phyloP scores from a whole-genome alignment of 1,140 invertebrate genomes.

The Platyura marginata region DNA sequence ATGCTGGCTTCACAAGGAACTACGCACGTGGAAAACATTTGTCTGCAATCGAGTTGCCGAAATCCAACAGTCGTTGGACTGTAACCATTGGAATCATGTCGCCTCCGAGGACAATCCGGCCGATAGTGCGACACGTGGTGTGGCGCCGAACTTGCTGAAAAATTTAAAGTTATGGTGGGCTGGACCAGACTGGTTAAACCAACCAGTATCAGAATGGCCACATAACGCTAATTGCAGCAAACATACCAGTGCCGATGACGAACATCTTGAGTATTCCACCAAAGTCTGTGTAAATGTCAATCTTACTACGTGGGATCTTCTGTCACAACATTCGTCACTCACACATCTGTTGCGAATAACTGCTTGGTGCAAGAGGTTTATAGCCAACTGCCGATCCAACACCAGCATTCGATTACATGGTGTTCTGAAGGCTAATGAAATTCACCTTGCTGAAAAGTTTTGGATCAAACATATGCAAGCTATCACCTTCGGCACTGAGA shows the following conservation, averaged over 20 bases:
- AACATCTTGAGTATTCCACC: neutral
- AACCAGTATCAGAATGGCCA: neutral
- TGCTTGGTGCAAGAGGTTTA: neutral
- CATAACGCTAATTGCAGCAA: slow-evolving; percentile 3
- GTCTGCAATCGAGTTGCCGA: slow-evolving; percentile 16
- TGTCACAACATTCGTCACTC: neutral
- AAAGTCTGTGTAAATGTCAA: too few species aligned
- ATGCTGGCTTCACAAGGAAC: slow-evolving; percentile 13
- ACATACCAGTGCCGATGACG: neutral
- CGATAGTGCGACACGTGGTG: slow-evolving; percentile 11
- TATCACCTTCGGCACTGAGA: neutral
- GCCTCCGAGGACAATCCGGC: slow-evolving; percentile 12
- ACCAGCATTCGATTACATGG: neutral
- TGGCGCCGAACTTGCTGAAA: neutral
- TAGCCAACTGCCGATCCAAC: neutral
- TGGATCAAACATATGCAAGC: neutral
- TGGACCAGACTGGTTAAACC: neutral
- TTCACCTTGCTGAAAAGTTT: too few species aligned
- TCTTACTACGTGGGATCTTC: too few species aligned
- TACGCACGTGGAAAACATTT: slow-evolving; percentile 15
- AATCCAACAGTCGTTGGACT: slow-evolving; percentile 10
- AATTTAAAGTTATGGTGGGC: neutral
- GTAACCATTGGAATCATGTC: slow-evolving; percentile 11
- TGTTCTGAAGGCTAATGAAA: neutral
- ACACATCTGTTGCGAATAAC: neutral